These are phyloP conservation scores for Empis livida DNA, from an alignment of 2,888 invertebrate species.

Conservation along the genomic window DNA sequence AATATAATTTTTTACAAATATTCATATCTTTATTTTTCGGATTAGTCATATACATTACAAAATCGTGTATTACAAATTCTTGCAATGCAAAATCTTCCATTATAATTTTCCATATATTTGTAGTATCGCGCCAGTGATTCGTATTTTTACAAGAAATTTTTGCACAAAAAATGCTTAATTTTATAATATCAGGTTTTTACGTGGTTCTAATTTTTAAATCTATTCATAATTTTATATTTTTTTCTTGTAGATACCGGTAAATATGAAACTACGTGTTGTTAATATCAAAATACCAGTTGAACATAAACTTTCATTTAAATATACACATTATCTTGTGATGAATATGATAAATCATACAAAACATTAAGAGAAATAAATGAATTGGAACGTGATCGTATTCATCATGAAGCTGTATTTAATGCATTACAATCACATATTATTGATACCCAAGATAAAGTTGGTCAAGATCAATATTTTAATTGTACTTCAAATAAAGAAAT, in stretches of 20 bases:
- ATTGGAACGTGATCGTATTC: slow-evolving; percentile 60
- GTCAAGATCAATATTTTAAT: slow-evolving; percentile 63
- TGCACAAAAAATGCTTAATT: no score
- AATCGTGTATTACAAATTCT: no score
- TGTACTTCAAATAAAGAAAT: slow-evolving; percentile 66
- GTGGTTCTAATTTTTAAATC: no score
- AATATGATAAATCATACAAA: slow-evolving; percentile 42
- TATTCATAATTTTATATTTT: not conserved
- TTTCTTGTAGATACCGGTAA: slow-evolving; percentile 35
- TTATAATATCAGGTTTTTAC: no score
- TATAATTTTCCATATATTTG: no score
- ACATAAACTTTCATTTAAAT: slow-evolving; percentile 47
- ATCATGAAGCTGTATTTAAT: slow-evolving; percentile 80
- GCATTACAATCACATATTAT: slow-evolving; percentile 88
- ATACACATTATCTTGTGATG: slow-evolving; percentile 51
- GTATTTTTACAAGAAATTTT: no score
- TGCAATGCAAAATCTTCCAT: no score
- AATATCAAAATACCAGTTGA: slow-evolving; percentile 64
- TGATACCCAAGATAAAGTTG: slow-evolving; percentile 71
- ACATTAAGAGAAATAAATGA: slow-evolving; percentile 46
- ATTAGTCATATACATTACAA: no score
- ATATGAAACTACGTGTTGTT: slow-evolving; percentile 50
- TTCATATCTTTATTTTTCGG: no score
- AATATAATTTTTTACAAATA: not conserved
- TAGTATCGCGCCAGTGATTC: no score